Conservation (phyloP, 2,888 invertebrate genomes). For the Parnassius mnemosyne region DNA sequence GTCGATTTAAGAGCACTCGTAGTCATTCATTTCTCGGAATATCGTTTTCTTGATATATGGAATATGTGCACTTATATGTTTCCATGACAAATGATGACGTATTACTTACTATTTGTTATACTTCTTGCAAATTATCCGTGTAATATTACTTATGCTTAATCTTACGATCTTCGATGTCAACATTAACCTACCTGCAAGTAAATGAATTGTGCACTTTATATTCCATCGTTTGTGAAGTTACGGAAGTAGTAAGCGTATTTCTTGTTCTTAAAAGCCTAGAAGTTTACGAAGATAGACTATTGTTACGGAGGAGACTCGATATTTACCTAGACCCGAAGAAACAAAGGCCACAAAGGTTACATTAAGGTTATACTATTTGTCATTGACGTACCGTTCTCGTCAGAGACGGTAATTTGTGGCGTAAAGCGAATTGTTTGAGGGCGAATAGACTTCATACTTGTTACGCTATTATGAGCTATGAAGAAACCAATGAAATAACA, state of each 20-base stretch:
- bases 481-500: slow-evolving; percentile 43
- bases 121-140: slow-evolving; percentile 1
- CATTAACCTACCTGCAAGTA: slow-evolving; percentile 14
- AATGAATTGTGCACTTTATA: slow-evolving; percentile 18
- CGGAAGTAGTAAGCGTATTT: slow-evolving; percentile 27
- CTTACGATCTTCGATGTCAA: slow-evolving; percentile 10
- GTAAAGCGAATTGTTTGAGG: slow-evolving; percentile 33
- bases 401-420: slow-evolving; percentile 54
- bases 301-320: slow-evolving; percentile 43
- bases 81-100: slow-evolving; percentile 44
- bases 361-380: slow-evolving; percentile 55
- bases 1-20: slow-evolving; percentile 15
- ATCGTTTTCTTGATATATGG: slow-evolving; percentile 44
- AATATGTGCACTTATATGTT: slow-evolving; percentile 37
- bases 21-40: slow-evolving; percentile 49
- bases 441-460: slow-evolving; percentile 25
- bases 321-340: slow-evolving; percentile 38
- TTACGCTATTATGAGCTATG: slow-evolving; percentile 33
- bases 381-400: slow-evolving; percentile 40
- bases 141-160: slow-evolving; percentile 2
- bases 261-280: slow-evolving; percentile 25
- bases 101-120: slow-evolving; percentile 32
- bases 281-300: slow-evolving; percentile 44
- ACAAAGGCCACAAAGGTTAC: slow-evolving; percentile 51
- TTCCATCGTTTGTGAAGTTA: slow-evolving; percentile 5